A percentile compares a stretch with the other conserved stretches of the same genome.
These are phyloP conservation scores for Cantharis rustica DNA, from an alignment of 2,888 invertebrate species.

Conservation along the genomic window DNA sequence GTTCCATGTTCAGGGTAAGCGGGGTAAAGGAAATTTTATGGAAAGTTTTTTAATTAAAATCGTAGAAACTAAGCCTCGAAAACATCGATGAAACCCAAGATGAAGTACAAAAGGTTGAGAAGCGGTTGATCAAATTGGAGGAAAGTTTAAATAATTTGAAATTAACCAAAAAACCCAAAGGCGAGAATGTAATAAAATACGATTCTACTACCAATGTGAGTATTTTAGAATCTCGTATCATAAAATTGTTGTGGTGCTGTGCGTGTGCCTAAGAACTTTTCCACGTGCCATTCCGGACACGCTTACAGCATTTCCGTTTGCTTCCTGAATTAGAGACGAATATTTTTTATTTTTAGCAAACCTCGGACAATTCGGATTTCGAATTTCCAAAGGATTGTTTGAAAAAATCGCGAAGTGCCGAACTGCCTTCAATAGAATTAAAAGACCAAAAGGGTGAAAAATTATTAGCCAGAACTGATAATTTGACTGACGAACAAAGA, in stretches of 20 bases:
- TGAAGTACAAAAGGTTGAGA: slow-evolving; percentile 48
- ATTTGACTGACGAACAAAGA: slow-evolving; percentile 26
- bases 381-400: neutral
- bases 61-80: neutral
- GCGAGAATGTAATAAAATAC: neutral
- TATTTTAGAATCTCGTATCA: neutral
- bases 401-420: neutral
- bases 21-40: neutral
- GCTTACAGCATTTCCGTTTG: neutral
- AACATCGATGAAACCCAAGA: slow-evolving; percentile 43
- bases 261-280: neutral
- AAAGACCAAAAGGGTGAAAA: neutral
- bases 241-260: no score
- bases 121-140: slow-evolving; percentile 46
- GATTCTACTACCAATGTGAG: neutral
- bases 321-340: neutral
- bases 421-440: neutral
- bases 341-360: neutral
- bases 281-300: neutral
- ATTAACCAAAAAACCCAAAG: neutral
- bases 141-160: slow-evolving; percentile 31
- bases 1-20: neutral
- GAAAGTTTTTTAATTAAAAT: neutral
- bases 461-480: neutral
- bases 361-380: neutral